phyloP scores from a whole-genome alignment of 2,113 vertebrate species.

The Galeopterus variegatus region DNA sequence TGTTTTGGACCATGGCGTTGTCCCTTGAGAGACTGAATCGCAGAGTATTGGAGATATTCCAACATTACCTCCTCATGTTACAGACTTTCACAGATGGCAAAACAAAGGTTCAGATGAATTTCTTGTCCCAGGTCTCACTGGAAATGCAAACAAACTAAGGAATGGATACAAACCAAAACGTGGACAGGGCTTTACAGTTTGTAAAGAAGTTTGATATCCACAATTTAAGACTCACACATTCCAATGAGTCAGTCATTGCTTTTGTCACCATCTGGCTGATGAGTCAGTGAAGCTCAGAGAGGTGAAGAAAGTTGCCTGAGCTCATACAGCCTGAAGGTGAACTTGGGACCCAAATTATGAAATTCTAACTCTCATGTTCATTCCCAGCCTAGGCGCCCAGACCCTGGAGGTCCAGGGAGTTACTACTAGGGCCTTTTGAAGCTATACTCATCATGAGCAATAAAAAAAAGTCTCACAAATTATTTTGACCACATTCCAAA shows the following conservation, averaged over 20 bases:
- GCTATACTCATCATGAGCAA: not conserved
- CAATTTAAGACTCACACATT: not conserved
- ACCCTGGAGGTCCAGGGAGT: not conserved
- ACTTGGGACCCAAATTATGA: not conserved
- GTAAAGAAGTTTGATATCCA: not conserved
- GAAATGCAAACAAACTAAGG: conserved; percentile 40
- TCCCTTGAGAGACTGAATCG: not conserved
- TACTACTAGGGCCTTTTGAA: not conserved
- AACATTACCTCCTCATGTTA: not conserved
- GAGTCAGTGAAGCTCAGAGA: not conserved
- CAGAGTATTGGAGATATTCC: not conserved
- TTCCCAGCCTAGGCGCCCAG: not conserved
- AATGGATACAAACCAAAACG: not conserved
- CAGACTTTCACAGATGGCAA: not conserved
- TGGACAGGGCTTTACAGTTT: not conserved
- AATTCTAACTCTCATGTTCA: not conserved
- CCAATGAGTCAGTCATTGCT: not conserved
- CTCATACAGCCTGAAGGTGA: not conserved
- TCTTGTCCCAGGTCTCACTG: not conserved
- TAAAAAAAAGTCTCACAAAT: not conserved
- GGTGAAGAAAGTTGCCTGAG: not conserved
- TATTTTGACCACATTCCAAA: not conserved
- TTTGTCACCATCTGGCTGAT: not conserved
- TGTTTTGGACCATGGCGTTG: not conserved
- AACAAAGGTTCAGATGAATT: not conserved